Evolutionary conservation across 2,888 invertebrate genomes (phyloP), one percentile per base, ranked within the genome.

Genomic region (Antitype chi): DNA sequence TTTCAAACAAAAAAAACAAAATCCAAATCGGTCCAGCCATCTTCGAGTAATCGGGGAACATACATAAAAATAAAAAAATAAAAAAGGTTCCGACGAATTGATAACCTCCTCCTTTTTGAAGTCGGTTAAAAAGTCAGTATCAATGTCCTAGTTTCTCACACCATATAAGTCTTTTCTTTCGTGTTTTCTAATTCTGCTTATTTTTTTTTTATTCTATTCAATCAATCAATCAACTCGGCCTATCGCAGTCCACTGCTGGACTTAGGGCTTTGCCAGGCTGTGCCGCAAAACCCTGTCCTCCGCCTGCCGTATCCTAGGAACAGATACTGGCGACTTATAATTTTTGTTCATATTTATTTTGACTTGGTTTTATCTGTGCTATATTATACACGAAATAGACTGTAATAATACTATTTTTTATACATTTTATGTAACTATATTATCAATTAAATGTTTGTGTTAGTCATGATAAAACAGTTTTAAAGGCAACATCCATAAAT

Each of bases 341-440:
- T 38, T 70, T 76, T 80, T 72, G 60, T 38, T 38, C 1, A 20
- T 28, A 8, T 32, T 15, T 80, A 25, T 52, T 28, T 52, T 28
- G 5, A 23, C 9, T 28, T 67, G n/a, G 0, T 66, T 55, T 1
- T 32, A 15, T 28, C 13, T 11, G n/a, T 47, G 0, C 2, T 43
- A 20, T 76, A 43, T 52, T 59, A 52, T 53, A 53, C 4, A 28
- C 15, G 5, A 63, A 66, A 66, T 66, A 23, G 53, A 38, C 73
- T 64, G 57, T 75, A 9, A 60, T 25, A 25, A 62, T 55, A 52
- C 0, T 38, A 75, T 76, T 75, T 55, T 66, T 81, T 52, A 49
- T 8, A 53, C 5, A 28, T 69, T 17, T 80, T 55, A 60, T 57
- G 28, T 57, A 57, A 74, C 74, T 25, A 53, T 64, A 73, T 74